A percentile compares a stretch with the other conserved stretches of the same genome.
These are phyloP conservation scores for Nibea albiflora DNA, from an alignment of 2,113 vertebrate genomes.

Conservation along the genomic window DNA sequence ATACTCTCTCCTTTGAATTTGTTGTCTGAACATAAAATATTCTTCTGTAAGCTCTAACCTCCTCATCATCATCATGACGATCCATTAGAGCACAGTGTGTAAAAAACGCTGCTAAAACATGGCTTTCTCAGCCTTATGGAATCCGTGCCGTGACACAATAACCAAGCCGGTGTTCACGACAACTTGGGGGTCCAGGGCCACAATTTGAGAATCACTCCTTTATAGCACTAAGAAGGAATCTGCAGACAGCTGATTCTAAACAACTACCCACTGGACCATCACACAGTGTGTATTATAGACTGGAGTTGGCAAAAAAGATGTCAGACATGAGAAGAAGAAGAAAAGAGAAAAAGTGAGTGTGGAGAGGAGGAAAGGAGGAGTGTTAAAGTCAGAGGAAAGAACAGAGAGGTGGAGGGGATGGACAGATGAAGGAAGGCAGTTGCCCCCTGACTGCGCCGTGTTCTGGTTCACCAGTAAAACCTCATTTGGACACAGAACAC, in stretches of 20 bases:
- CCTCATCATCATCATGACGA: not conserved
- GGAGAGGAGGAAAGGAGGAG: not conserved
- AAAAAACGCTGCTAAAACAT: no score
- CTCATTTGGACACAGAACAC: slow-evolving; percentile 25
- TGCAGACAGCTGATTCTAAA: not conserved
- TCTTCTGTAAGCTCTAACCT: no score
- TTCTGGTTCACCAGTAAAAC: slow-evolving; percentile 11
- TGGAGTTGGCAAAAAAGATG: not conserved
- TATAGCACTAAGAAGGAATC: not conserved
- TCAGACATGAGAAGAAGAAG: slow-evolving; percentile 20
- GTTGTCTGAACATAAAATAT: no score
- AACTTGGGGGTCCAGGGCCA: no score
- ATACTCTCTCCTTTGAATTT: no score
- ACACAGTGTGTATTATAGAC: not conserved
- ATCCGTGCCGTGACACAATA: no score
- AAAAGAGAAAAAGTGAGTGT: not conserved
- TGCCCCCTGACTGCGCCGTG: not conserved
- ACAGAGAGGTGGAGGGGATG: not conserved
- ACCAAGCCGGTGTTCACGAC: no score
- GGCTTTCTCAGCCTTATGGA: no score
- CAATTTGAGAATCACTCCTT: not conserved
- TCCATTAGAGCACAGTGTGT: not conserved
- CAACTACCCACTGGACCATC: not conserved
- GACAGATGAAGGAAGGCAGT: not conserved
- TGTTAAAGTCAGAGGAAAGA: slow-evolving; percentile 10